Evolutionary conservation across 2,113 vertebrate genomes (phyloP).

Genomic region (Petaurus breviceps): DNA sequence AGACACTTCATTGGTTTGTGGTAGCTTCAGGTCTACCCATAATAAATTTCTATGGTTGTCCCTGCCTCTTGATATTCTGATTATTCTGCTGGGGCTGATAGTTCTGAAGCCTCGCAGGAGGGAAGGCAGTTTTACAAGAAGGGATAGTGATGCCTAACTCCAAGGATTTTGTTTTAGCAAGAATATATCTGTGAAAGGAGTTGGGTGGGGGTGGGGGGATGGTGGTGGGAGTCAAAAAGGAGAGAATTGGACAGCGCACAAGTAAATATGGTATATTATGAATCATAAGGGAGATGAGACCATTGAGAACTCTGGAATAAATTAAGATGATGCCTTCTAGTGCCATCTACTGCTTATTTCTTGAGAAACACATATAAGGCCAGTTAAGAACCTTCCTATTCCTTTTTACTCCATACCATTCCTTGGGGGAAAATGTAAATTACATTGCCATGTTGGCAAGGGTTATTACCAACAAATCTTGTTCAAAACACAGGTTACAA

Average conservation of each 20-base stretch:
- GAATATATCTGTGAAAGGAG: background rate
- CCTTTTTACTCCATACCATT: background rate
- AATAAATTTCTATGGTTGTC: background rate
- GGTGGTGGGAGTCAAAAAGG: background rate
- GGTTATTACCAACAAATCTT: background rate
- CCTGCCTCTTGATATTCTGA: background rate
- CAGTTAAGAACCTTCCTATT: background rate
- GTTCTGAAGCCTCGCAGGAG: background rate
- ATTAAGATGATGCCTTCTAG: conserved; percentile 56
- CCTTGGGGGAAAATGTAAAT: background rate
- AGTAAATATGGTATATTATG: conserved; percentile 34
- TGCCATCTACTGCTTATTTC: conserved; percentile 67
- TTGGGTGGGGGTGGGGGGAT: background rate
- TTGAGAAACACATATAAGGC: conserved; percentile 37
- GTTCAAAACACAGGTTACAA: background rate
- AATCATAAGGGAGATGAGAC: conserved; percentile 13
- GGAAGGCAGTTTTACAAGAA: background rate
- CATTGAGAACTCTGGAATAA: conserved; percentile 43
- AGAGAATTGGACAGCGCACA: background rate
- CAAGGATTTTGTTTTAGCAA: background rate
- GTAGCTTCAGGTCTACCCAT: background rate
- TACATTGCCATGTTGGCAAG: background rate
- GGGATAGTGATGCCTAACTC: background rate
- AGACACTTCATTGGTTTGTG: background rate
- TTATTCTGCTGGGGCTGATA: background rate